Conservation (phyloP, 2,797 vertebrate genomes). For the Ptychobarbus kaznakovi region DNA sequence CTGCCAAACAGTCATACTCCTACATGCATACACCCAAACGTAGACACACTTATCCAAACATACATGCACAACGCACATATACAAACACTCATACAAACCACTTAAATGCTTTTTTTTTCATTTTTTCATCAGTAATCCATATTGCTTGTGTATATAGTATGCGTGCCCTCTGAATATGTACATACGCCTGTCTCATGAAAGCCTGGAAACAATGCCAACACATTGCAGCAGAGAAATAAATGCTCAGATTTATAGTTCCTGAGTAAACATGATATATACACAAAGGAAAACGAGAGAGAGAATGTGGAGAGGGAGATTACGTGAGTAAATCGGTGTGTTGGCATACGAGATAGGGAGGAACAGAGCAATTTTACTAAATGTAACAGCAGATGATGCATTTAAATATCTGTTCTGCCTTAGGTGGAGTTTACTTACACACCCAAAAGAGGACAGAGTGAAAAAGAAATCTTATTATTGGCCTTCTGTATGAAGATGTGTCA, state of each 20-base stretch:
- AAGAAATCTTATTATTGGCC: not conserved
- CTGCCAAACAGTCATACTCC: slow-evolving; percentile 25
- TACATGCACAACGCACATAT: slow-evolving; percentile 27
- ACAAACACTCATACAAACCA: slow-evolving; percentile 23
- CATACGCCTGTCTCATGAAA: not conserved
- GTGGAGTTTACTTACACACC: slow-evolving; percentile 26
- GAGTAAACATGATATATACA: slow-evolving; percentile 34
- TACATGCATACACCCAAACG: slow-evolving; percentile 20
- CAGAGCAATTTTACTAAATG: slow-evolving; percentile 19
- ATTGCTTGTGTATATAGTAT: slow-evolving; percentile 17
- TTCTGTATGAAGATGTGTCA: slow-evolving; percentile 15
- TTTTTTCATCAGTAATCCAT: not conserved
- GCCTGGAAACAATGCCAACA: slow-evolving; percentile 36
- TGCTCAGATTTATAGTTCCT: slow-evolving; percentile 37
- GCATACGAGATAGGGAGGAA: slow-evolving; percentile 1
- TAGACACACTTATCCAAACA: slow-evolving; percentile 23
- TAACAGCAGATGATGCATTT: slow-evolving; percentile 35
- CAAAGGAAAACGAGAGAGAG: not conserved
- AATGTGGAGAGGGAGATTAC: not conserved
- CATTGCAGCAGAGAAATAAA: slow-evolving; percentile 14
- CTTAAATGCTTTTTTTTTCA: not conserved
- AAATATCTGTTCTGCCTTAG: slow-evolving; percentile 54
- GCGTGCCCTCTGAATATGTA: not conserved
- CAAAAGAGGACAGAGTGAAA: slow-evolving; percentile 9
- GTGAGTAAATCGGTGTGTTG: slow-evolving; percentile 10